Base-by-base conservation (phyloP, 2,797 vertebrate genomes). In the Pseudochirops cupreus region DNA sequence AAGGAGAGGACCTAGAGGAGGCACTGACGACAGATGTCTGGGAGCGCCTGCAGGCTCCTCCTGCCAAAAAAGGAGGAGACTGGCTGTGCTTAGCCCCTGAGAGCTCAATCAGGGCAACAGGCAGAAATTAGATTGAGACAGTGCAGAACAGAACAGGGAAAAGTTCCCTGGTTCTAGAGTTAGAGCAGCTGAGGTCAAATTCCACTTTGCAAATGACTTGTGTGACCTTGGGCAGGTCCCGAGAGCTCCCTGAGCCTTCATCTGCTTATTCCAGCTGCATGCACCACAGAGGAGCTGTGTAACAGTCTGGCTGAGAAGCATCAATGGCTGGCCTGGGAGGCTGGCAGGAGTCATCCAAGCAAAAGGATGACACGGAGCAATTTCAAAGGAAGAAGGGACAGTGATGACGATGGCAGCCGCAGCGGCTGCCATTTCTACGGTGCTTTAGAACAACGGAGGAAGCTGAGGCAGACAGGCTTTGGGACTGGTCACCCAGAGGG, bases 341-440 rank as follows among this genome's bases (percentile, higher is more conserved):
- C 2, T 5, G 31, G 2, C 74, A 10, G 21, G 67, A 82, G 67
- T 26, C 74, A 46, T 0, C 3, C 39, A 9, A 26, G 1, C 10
- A 39, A 46, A 87, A 46, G 39, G 74, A 46, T 0, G 0, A 0
- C 9, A 46, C 0, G 1, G 33, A 39, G 67, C 4, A 0, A n/a
- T 14, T 16, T 16, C 62, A 29, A 16, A 67, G 62, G 59, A 62
- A 18, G 62, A 74, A n/a, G 33, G 62, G 33, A 4, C 33, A 18
- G 62, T 33, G 16, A 52, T 52, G 33, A 12, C 1, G n/a, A 18
- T 12, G 1, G 18, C 4, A 18, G n/a, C 46, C 46, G 46, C 33
- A n/a, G 18, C 5, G 1, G n/a, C 0, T 21, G n/a, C 16, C n/a
- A 39, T 21, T 39, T 74, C 67, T 16, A n/a, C 5, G 14, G 33